Evolutionary conservation across 2,797 vertebrate species (phyloP), one percentile per base, ranked within the genome.

Genomic region (Lepus townsendii): DNA sequence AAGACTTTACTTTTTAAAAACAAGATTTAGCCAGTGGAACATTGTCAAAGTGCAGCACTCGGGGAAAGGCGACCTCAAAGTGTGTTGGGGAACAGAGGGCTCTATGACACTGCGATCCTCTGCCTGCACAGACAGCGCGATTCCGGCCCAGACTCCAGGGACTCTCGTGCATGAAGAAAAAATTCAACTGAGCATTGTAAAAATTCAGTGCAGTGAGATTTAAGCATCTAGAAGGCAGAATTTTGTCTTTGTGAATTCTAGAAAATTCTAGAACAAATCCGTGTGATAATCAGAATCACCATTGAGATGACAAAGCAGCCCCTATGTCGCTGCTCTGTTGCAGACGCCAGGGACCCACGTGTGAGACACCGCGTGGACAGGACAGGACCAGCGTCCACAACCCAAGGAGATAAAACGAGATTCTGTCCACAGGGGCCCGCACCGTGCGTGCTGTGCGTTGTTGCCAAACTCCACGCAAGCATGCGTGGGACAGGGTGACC

Each of bases 401-500:
- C 50, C 30, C 77, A 7, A 4, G 1, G 42, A 32, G 42, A 54
- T 30, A 32, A 85, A 42, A 65, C 20, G 8, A 54, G 20, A 0
- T 52, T 77, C 50, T n/a, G 52, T 65, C 62, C n/a, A 66, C 12
- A 47, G 14, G 27, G 26, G 14, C 63, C 32, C 30, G 10, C 13
- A 1, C 7, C 5, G 5, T 22, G 8, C 32, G 14, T 1, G 0
- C 22, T 2, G 60, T 27, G 7, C n/a, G n/a, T 26, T 69, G 26
- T 79, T 77, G 73, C 65, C 14, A 13, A 52, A 22, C 0, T 0
- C 32, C 9, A 4, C 2, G 16, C 0, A 72, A 19, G 24, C 17
- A 14, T 0, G 0, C 2, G 1, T 7, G 7, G 19, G 8, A 1
- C 11, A 3, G 20, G 22, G 65, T 35, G 54, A 19, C 0, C 22